These are phyloP conservation scores for Drosophila funebris DNA, from an alignment of 1,140 invertebrate species.

Conservation along the genomic window DNA sequence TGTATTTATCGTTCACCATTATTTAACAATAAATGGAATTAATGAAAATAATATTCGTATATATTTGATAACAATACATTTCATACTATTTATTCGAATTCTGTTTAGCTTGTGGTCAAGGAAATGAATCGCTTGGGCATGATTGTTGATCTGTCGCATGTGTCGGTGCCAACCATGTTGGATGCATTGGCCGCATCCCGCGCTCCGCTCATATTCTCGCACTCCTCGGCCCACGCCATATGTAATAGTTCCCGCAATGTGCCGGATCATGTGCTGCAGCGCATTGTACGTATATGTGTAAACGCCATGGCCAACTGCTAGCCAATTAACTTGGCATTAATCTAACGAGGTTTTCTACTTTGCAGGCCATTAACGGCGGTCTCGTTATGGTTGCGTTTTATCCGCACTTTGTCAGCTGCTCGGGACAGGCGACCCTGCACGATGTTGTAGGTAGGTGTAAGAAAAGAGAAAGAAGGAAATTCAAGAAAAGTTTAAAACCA, in stretches of 20 bases:
- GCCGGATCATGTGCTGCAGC: slow-evolving; percentile 91
- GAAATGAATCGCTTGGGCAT: slow-evolving; percentile 96
- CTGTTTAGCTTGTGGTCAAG: slow-evolving; percentile 88
- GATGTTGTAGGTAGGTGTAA: slow-evolving; percentile 88
- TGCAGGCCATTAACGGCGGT: slow-evolving; percentile 88
- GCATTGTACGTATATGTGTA: slow-evolving; percentile 87
- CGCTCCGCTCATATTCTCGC: slow-evolving; percentile 95
- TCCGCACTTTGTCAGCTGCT: slow-evolving; percentile 92
- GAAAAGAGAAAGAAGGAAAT: background rate
- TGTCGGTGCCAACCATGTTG: slow-evolving; percentile 91
- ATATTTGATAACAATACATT: background rate
- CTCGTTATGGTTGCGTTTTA: slow-evolving; percentile 96
- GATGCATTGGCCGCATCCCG: slow-evolving; percentile 89
- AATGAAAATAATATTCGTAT: background rate
- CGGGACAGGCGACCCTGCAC: slow-evolving; percentile 88
- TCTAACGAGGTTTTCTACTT: slow-evolving; percentile 22
- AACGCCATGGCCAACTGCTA: background rate
- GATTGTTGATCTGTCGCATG: slow-evolving; percentile 95
- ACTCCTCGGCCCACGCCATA: slow-evolving; percentile 93
- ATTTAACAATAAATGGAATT: background rate
- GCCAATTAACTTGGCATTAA: slow-evolving; percentile 37
- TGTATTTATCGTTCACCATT: background rate
- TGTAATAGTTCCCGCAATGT: slow-evolving; percentile 94
- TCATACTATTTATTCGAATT: background rate
- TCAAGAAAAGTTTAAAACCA: slow-evolving; percentile 40